phyloP scores from a whole-genome alignment of 2,888 invertebrate species.

The Eilema caniola region DNA sequence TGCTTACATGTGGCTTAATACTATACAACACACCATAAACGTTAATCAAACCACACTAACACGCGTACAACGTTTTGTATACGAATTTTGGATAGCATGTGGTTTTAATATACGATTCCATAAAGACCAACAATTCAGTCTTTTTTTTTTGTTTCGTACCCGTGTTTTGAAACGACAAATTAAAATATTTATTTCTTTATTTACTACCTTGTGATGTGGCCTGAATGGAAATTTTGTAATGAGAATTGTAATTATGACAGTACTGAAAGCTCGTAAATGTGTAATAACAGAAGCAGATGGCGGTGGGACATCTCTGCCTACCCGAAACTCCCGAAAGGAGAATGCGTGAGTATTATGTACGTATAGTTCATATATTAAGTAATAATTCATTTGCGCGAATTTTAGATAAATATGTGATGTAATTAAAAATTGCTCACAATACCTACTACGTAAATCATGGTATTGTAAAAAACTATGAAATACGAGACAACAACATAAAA shows the following conservation, averaged over 20 bases:
- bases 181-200: neutral
- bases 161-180: neutral
- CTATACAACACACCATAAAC: constrained; percentile 20
- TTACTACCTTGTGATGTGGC: neutral
- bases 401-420: neutral
- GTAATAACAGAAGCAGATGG: neutral
- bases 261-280: neutral
- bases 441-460: too few relatives aligned
- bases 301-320: neutral
- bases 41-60: neutral
- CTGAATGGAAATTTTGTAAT: neutral
- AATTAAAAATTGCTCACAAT: neutral
- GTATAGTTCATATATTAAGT: too few relatives aligned
- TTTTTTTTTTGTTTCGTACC: neutral
- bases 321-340: neutral
- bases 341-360: neutral
- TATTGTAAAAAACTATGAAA: too few relatives aligned
- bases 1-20: constrained; percentile 39
- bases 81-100: neutral
- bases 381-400: neutral
- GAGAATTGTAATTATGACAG: neutral
- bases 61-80: constrained; percentile 11
- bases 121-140: neutral
- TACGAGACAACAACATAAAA: too few relatives aligned
- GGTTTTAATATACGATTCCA: neutral